A percentile compares a stretch with the other conserved stretches of the same genome.
Conservation (phyloP, 2,113 vertebrate species). For the Lasiurus cinereus region DNA sequence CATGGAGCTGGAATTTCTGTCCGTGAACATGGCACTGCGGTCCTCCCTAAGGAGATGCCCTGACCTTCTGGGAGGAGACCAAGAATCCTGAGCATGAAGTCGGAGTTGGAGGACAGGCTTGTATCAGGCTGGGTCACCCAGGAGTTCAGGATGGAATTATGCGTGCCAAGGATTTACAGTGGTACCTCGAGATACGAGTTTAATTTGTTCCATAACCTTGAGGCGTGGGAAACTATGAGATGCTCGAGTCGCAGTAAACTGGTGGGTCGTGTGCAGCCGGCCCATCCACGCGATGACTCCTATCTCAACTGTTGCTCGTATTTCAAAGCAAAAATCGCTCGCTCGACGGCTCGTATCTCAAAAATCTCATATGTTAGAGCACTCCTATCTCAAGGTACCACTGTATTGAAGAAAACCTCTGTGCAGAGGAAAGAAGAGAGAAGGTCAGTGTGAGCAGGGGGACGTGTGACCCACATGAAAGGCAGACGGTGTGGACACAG, state of each 20-base stretch:
- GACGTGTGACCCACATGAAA: background rate
- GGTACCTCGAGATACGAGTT: too few relatives aligned
- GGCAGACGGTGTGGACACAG: background rate
- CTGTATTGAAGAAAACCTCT: background rate
- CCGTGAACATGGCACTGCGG: background rate
- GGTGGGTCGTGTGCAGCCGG: too few relatives aligned
- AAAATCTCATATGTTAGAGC: too few relatives aligned
- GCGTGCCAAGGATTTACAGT: background rate
- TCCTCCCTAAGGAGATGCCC: background rate
- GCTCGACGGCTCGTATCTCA: too few relatives aligned
- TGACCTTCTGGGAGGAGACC: background rate
- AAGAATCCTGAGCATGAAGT: background rate
- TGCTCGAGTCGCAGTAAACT: too few relatives aligned
- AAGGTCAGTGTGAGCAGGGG: background rate
- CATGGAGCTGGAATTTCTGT: background rate
- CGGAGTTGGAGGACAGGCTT: background rate
- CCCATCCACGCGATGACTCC: too few relatives aligned
- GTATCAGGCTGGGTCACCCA: background rate
- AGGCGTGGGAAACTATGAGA: too few relatives aligned
- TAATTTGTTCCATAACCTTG: too few relatives aligned
- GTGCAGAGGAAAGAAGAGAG: background rate
- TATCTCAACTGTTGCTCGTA: too few relatives aligned
- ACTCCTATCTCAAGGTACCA: too few relatives aligned
- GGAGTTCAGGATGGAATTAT: background rate
- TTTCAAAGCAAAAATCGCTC: too few relatives aligned